Conservation (phyloP, 2,113 vertebrate genomes). For the Thinocorus orbignyianus region DNA sequence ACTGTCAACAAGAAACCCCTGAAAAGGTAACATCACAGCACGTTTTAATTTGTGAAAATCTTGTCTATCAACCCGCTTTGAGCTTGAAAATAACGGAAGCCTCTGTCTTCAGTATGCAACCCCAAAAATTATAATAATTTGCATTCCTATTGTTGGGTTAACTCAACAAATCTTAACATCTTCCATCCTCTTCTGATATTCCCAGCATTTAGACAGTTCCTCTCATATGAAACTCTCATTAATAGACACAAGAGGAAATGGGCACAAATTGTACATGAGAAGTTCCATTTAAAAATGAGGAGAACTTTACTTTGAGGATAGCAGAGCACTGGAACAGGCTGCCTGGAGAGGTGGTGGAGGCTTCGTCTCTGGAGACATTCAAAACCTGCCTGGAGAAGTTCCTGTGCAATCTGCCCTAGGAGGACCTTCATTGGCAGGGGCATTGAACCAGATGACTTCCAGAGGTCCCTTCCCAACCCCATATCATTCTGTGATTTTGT, state of each 20-base stretch:
- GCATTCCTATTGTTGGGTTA: not conserved
- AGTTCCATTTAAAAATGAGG: too few species aligned
- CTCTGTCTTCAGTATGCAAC: not conserved
- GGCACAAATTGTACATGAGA: too few species aligned
- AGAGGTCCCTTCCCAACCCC: too few species aligned
- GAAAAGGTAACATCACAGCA: not conserved
- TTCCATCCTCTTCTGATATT: not conserved
- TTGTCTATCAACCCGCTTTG: not conserved
- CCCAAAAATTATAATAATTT: accelerated
- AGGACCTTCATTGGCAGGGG: too few species aligned
- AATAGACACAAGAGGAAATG: not conserved
- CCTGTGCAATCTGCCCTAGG: too few species aligned
- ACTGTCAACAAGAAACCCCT: not conserved
- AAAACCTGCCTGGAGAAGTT: too few species aligned
- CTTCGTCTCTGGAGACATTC: too few species aligned
- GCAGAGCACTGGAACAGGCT: too few species aligned
- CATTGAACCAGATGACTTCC: too few species aligned
- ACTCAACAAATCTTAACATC: not conserved
- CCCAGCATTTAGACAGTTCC: not conserved
- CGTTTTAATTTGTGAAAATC: not conserved
- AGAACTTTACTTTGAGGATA: too few species aligned
- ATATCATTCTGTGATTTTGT: too few species aligned
- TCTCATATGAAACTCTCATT: not conserved
- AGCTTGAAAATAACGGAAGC: not conserved
- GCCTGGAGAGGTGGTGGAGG: too few species aligned